Base-by-base conservation (phyloP, 2,888 invertebrate species). In the Athrips mouffetella region DNA sequence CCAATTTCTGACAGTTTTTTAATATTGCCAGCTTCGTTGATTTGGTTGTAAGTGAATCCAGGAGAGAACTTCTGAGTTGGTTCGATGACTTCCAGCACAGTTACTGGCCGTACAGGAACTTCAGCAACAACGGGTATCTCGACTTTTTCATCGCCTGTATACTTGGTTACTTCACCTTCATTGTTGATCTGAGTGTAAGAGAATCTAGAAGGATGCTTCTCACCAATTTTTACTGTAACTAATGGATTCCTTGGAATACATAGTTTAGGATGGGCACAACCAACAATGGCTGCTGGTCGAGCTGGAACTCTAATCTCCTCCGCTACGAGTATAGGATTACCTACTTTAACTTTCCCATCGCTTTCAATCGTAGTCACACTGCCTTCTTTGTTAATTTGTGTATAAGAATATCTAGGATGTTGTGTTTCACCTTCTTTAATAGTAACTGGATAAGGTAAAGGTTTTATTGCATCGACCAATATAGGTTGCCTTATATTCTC, bases 371-470 rank as follows among this genome's bases (percentile, higher is more conserved):
- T 41, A 8, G 31, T 33, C 8, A 48, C 31, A 3, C 3, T 33
- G 1, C 33, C 48, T 20, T 11, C 27, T 4, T 33, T 31, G 31
- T 23, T n/a, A 16, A n/a, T 27, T 42, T 41, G 39, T 11, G 27
- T 48, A 13, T 48, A 42, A 41, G 48, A 42, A 42, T 40, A 37
- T 27, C 40, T 42, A 23, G 42, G 16, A 33, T 16, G 6, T 7
- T 15, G 4, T 7, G n/a, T 21, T 1, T 37, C 21, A 18, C 37
- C 21, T 20, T 21, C 2, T 21, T 37, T 20, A 5, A 21, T 37
- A n/a, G 21, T 21, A 10, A 11, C 18, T 20, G 21, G 11, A 1
- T 37, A 5, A 10, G 8, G 3, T 35, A 15, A 18, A 18, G 35
- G n/a, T 20, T 16, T 10, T 3, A 18, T 15, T 4, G 4, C 3